Percentiles rank a stretch among this genome's conserved stretches.
Evolutionary conservation across 2,888 invertebrate genomes (phyloP).

Genomic region (Lasioglossum marginatum): DNA sequence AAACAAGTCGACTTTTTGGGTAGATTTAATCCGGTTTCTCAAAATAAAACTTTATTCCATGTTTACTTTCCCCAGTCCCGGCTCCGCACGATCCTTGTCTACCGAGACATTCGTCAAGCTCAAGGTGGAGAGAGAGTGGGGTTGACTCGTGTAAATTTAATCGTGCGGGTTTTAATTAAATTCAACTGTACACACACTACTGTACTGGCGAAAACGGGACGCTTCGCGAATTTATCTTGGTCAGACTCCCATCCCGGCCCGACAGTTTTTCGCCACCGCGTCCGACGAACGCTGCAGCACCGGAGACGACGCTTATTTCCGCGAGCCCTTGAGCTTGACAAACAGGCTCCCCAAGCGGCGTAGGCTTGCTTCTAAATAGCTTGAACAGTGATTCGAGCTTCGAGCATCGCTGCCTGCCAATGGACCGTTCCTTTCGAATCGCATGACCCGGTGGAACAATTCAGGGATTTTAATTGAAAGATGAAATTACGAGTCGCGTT

Average conservation of each 20-base stretch:
- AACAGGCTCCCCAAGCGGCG: not conserved
- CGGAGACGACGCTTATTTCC: not conserved
- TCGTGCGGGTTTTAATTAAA: not conserved
- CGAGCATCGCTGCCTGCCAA: not conserved
- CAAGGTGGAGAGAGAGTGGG: not conserved
- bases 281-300: not conserved
- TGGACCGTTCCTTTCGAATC: not conserved
- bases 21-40: too few species aligned
- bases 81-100: not conserved
- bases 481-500: not conserved
- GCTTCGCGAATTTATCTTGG: conserved; percentile 21
- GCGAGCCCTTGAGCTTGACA: conserved; percentile 13
- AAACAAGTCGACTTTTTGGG: too few species aligned
- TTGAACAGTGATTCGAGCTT: not conserved
- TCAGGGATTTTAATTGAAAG: not conserved
- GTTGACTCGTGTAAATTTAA: conserved; percentile 1
- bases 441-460: not conserved
- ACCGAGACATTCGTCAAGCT: not conserved
- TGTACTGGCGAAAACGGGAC: not conserved
- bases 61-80: not conserved
- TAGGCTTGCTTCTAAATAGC: not conserved
- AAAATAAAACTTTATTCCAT: not conserved
- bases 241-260: not conserved
- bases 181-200: not conserved
- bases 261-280: not conserved